Evolutionary conservation across 2,113 vertebrate genomes (phyloP), one percentile per base, ranked within the genome.

Genomic region (Euleptes europaea): DNA sequence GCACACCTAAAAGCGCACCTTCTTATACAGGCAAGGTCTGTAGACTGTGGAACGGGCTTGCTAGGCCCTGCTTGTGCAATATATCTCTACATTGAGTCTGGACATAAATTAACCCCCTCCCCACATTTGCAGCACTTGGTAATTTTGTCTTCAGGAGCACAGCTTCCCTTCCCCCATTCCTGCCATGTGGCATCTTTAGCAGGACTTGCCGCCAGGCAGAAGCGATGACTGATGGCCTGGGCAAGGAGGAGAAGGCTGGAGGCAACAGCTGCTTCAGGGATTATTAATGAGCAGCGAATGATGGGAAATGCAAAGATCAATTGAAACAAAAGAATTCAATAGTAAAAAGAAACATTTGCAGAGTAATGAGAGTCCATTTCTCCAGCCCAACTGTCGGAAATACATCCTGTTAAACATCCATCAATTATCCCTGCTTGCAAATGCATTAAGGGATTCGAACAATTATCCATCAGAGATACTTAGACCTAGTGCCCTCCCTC

Each of bases 321-420:
- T 94, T 78, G 94, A 90, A 94, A 94, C 93, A 94, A 92, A 94
- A 94, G 94, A 94, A 92, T 91, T 91, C 88, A 73, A 78, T 92
- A 91, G 92, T 79, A 90, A 93, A 92, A 91, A 93, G 93, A 81
- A 94, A 84, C 81, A 90, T 93, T 93, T 83, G 89, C 1, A 0
- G 89, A 71, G 91, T 93, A 90, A 94, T 92, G 91, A 92, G 94
- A 94, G 93, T 92, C 94, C 92, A 94, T 94, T 94, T 94, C 93
- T 93, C 86, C 90, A 88, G 93, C 91, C 67, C 83, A 78, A 86
- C 91, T 88, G 93, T 93, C 93, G 93, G 94, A 95, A 94, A 88
- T 74, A 79, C 94, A 93, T 93, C 93, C 93, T 94, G 94, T 93
- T 92, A 92, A 94, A 91, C 94, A 95, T 91, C 93, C 94, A 94